These are phyloP conservation scores for Gymnobelideus leadbeateri DNA, from an alignment of 2,113 vertebrate genomes.

Conservation along the genomic window DNA sequence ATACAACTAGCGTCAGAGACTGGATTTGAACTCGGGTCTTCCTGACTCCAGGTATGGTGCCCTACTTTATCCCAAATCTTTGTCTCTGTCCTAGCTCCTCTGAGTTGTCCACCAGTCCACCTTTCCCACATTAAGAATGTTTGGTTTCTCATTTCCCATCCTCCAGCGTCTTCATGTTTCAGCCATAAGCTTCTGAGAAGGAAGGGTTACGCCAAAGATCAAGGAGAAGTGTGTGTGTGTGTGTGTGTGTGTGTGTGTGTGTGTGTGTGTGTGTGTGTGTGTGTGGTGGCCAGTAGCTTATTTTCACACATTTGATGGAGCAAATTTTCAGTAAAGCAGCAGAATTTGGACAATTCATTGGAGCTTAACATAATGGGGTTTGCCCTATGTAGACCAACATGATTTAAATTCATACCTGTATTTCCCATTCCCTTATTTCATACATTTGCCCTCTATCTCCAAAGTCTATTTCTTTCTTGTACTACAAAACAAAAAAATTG, in stretches of 20 bases:
- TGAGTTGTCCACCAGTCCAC: no score
- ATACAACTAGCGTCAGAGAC: no score
- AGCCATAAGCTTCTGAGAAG: background rate
- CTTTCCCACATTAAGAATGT: background rate
- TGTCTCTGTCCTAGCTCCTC: no score
- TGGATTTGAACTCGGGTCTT: no score
- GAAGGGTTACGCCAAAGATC: no score
- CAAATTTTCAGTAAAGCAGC: constrained; percentile 35
- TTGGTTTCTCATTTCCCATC: background rate
- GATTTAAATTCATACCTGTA: constrained; percentile 35
- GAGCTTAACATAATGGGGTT: constrained; percentile 41
- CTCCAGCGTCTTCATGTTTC: background rate
- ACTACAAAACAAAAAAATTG: background rate
- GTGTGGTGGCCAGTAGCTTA: constrained; percentile 28
- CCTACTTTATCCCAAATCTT: no score
- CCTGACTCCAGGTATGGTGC: no score
- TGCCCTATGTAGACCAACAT: background rate
- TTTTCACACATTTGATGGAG: constrained; percentile 46
- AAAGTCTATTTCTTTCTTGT: constrained; percentile 9
- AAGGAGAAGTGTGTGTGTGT: no score
- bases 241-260: background rate
- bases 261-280: background rate
- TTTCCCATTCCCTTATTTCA: constrained; percentile 15
- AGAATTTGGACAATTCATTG: constrained; percentile 43
- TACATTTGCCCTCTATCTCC: constrained; percentile 13